phyloP scores from a whole-genome alignment of 2,797 vertebrate genomes.

The Catharus ustulatus region DNA sequence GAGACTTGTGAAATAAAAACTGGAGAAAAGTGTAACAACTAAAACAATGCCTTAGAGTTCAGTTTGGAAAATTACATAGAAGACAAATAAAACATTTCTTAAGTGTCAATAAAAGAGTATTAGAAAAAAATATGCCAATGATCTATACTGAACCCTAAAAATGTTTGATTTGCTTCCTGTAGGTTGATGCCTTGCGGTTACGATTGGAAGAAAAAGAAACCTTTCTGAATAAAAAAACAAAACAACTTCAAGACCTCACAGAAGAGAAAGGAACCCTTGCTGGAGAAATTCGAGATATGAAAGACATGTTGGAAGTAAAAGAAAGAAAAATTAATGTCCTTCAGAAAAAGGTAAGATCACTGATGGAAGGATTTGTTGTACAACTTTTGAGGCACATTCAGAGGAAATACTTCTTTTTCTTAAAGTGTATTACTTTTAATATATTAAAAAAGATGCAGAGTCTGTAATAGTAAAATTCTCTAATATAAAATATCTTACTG shows the following conservation, averaged over 20 bases:
- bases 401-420: neutral
- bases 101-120: neutral
- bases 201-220: slow-evolving; percentile 98
- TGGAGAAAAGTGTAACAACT: neutral
- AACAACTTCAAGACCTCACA: slow-evolving; percentile 98
- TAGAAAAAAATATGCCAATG: neutral
- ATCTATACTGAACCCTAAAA: neutral
- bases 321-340: slow-evolving; percentile 98
- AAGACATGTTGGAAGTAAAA: slow-evolving; percentile 99
- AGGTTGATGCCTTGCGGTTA: slow-evolving; percentile 96
- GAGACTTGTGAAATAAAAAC: neutral
- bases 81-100: neutral
- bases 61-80: neutral
- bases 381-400: neutral
- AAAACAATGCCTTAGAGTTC: neutral
- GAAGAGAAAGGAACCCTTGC: slow-evolving; percentile 98
- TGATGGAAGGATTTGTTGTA: neutral
- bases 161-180: slow-evolving; percentile 12
- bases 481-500: neutral
- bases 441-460: neutral
- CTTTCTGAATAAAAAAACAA: slow-evolving; percentile 97
- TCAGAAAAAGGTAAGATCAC: slow-evolving; percentile 91
- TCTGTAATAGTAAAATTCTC: neutral
- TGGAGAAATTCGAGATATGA: slow-evolving; percentile 98
- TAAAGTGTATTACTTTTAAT: neutral